A percentile compares a stretch with the other conserved stretches of the same genome.
Conservation (phyloP, 2,113 vertebrate species). For the Butorides virescens region DNA sequence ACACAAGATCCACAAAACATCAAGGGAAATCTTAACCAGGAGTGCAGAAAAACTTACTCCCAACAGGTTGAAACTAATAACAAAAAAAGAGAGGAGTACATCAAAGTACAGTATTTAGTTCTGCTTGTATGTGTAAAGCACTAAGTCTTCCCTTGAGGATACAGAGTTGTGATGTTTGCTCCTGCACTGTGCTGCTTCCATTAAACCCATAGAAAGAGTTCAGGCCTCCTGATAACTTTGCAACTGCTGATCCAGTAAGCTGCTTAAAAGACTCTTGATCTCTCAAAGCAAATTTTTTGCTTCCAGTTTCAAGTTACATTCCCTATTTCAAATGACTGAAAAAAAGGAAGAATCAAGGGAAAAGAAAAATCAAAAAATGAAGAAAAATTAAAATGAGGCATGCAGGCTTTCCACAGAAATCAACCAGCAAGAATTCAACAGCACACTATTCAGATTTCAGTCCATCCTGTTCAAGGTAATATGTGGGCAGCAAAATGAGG, state of each 20-base stretch:
- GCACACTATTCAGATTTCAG: neutral
- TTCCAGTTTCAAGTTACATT: conserved; percentile 56
- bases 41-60: neutral
- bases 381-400: conserved; percentile 16
- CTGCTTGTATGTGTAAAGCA: conserved; percentile 62
- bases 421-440: neutral
- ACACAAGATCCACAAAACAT: neutral
- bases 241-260: conserved; percentile 69
- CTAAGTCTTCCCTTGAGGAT: conserved; percentile 63
- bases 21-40: neutral
- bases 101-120: conserved; percentile 70
- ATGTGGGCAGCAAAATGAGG: neutral
- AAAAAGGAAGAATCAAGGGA: neutral
- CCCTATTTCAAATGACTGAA: conserved; percentile 33
- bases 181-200: conserved; percentile 30
- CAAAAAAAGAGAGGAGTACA: conserved; percentile 13
- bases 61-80: conserved; percentile 31
- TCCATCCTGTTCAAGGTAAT: neutral
- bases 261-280: conserved; percentile 68
- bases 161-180: conserved; percentile 58
- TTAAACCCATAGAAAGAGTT: conserved; percentile 64
- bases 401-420: neutral
- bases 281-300: conserved; percentile 66
- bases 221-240: conserved; percentile 64
- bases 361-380: neutral